Base-by-base conservation (phyloP, 2,888 invertebrate genomes). In the Actias luna region DNA sequence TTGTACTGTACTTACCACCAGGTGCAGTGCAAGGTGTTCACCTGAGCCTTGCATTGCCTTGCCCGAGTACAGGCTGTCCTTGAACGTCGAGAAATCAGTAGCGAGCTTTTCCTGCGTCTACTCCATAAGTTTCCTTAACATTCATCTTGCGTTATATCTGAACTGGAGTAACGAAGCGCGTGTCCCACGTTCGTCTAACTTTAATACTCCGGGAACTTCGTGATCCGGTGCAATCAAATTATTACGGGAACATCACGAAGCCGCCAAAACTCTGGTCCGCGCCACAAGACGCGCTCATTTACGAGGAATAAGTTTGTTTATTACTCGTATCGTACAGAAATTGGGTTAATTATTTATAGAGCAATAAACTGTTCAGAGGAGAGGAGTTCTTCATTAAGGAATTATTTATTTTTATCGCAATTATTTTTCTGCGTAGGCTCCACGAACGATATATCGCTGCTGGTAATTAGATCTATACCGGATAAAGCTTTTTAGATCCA, bases 241-340 rank as follows among this genome's bases (percentile, higher is more conserved):
- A 50, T 50, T 50, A 50, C 3, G 25, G 25, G 46, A 50, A 50
- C 25, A 50, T 50, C 25, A 10, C 22, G 46, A 12, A 50, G 46
- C 46, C 25, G 46, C 22, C 46, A 22, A 46, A 46, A 18, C 22
- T 14, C 46, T 8, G 22, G 18, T 22, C 46, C 18, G 46, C 22
- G 8, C 46, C 46, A 12, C 22, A 46, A 5, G 10, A 22, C 46
- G 22, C 46, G 25, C 25, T 50, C 46, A 10, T 50, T 50, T 25
- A 50, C 46, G 46, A 50, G 22, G 46, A 50, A 50, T 50, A 50
- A 22, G 46, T 50, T 50, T 50, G 46, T 50, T 50, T 50, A 50
- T 50, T 50, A 22, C 46, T 50, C 46, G 46, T 50, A 25, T 50
- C 46, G 22, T 2, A 50, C 12, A 50, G 25, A 50, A 50, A 25